A percentile compares a stretch with the other conserved stretches of the same genome.
Evolutionary conservation across 2,888 invertebrate genomes (phyloP).

Genomic region (Scaptomyza caliginosa): DNA sequence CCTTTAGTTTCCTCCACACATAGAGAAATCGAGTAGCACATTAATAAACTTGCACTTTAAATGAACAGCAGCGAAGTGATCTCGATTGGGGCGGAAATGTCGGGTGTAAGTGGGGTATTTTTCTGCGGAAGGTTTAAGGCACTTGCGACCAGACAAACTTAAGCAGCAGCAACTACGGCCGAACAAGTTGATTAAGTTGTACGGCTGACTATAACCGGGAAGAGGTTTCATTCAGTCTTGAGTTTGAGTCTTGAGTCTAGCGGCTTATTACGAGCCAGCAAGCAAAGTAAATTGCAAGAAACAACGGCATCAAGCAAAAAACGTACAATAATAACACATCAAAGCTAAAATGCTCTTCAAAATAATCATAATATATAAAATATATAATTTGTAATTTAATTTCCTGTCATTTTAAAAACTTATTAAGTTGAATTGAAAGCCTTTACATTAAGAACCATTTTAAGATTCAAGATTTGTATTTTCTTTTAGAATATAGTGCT

Average conservation of each 20-base stretch:
- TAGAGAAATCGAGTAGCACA: constrained; percentile 48
- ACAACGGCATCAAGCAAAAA: constrained; percentile 32
- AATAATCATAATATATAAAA: too few relatives aligned
- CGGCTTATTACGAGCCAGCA: constrained; percentile 74
- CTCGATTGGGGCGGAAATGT: constrained; percentile 17
- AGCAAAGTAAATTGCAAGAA: constrained; percentile 68
- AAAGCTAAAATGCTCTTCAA: constrained; percentile 18
- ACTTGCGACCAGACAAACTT: constrained; percentile 69
- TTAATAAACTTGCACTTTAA: constrained; percentile 73
- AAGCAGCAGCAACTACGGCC: constrained; percentile 52
- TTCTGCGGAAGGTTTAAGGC: neutral
- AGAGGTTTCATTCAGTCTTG: constrained; percentile 42
- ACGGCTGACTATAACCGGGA: constrained; percentile 53
- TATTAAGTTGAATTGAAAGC: too few relatives aligned
- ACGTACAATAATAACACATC: constrained; percentile 2
- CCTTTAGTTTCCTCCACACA: neutral
- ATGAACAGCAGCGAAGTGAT: constrained; percentile 56
- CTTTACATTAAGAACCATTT: too few relatives aligned
- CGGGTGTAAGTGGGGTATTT: neutral
- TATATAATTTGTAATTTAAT: too few relatives aligned
- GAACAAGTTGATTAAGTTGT: constrained; percentile 71
- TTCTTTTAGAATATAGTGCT: neutral
- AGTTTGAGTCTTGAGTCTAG: constrained; percentile 54
- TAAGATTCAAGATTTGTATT: neutral
- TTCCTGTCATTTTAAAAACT: too few relatives aligned